Conservation (phyloP, 2,888 invertebrate genomes). For the Drosophila atripex region DNA sequence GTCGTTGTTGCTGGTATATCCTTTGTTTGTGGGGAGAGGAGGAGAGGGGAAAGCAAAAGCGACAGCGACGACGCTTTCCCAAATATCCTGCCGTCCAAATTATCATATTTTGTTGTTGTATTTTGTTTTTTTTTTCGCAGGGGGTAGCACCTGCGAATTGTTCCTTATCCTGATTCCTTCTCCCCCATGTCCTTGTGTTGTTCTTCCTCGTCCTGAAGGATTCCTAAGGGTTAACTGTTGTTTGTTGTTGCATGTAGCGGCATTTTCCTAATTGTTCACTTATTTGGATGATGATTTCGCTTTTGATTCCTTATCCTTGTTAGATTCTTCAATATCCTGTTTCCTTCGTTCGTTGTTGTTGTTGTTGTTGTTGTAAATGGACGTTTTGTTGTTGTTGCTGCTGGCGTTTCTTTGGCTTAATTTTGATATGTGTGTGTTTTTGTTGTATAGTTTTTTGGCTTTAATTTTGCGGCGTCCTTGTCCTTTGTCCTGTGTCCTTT, state of each 20-base stretch:
- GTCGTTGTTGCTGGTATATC: constrained; percentile 50
- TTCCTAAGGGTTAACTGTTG: constrained; percentile 15
- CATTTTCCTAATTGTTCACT: constrained; percentile 3
- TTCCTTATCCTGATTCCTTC: not conserved
- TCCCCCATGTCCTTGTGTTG: not conserved
- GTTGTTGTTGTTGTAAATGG: constrained; percentile 60
- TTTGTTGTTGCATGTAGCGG: constrained; percentile 13
- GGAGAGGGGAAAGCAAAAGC: constrained; percentile 74
- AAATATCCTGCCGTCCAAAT: constrained; percentile 45
- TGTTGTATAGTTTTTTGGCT: not conserved
- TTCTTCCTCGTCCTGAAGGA: not conserved
- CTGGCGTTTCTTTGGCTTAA: constrained; percentile 28
- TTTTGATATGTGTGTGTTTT: constrained; percentile 60
- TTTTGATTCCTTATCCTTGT: constrained; percentile 1
- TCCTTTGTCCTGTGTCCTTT: not conserved
- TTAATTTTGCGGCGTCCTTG: constrained; percentile 9
- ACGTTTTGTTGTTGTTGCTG: constrained; percentile 54
- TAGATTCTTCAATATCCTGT: not conserved
- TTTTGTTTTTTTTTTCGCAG: not conserved
- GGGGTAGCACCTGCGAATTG: constrained; percentile 13
- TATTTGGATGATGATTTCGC: not conserved
- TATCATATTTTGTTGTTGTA: constrained; percentile 36
- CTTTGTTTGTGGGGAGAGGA: constrained; percentile 70
- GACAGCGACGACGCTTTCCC: constrained; percentile 68
- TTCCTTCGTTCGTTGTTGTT: constrained; percentile 14